Conservation (phyloP, 2,113 vertebrate genomes). For the Anolis sagrei region DNA sequence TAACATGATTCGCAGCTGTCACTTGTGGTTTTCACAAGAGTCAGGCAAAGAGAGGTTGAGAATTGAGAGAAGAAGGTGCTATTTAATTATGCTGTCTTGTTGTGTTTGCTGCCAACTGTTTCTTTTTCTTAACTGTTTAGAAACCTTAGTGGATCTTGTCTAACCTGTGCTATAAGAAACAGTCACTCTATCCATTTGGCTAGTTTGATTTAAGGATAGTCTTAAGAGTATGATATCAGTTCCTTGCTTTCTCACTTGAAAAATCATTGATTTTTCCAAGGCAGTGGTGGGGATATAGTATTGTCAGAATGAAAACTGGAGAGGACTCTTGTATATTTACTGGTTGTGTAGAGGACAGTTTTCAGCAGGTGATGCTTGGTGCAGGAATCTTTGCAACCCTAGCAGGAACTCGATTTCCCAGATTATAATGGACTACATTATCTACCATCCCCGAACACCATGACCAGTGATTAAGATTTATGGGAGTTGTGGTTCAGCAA, state of each 20-base stretch:
- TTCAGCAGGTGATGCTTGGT: no score
- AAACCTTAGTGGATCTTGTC: neutral
- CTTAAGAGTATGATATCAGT: neutral
- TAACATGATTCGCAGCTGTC: neutral
- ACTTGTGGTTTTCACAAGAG: neutral
- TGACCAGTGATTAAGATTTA: no score
- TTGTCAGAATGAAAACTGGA: no score
- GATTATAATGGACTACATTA: no score
- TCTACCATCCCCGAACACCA: no score
- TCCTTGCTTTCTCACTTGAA: neutral
- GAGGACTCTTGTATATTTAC: no score
- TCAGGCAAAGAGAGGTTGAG: neutral
- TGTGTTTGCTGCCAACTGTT: conserved; percentile 23
- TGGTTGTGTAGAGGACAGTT: no score
- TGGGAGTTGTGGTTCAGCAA: no score
- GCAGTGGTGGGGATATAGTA: no score
- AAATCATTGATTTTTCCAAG: neutral
- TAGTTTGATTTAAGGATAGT: neutral
- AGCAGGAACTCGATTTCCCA: no score
- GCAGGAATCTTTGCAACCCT: no score
- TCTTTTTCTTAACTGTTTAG: conserved; percentile 11
- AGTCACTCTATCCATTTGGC: neutral
- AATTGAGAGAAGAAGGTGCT: neutral
- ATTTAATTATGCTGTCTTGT: neutral
- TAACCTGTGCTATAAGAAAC: neutral